These are phyloP conservation scores for Papilio aristodemus DNA, from an alignment of 1,140 invertebrate genomes.

Conservation along the genomic window DNA sequence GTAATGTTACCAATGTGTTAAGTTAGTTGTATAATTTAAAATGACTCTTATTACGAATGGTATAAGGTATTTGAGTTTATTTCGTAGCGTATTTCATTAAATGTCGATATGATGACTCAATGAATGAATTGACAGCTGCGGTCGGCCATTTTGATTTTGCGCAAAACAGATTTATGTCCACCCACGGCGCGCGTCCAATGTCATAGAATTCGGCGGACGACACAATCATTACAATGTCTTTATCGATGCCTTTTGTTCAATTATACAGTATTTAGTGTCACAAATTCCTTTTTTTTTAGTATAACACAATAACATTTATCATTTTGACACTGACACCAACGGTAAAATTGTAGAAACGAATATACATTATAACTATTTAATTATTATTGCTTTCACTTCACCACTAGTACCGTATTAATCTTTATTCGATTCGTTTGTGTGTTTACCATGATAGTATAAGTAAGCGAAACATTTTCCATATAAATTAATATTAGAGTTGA, in stretches of 20 bases:
- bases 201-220: slow-evolving; percentile 1
- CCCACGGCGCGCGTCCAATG: slow-evolving; percentile 42
- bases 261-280: slow-evolving; percentile 11
- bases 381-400: not conserved
- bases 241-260: slow-evolving; percentile 39
- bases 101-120: slow-evolving; percentile 60
- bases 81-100: not conserved
- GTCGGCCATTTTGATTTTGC: slow-evolving; percentile 61
- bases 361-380: not conserved
- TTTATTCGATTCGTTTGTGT: not conserved
- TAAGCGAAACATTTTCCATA: slow-evolving; percentile 4
- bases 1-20: slow-evolving; percentile 19
- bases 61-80: slow-evolving; percentile 33
- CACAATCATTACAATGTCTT: slow-evolving; percentile 44
- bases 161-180: slow-evolving; percentile 56
- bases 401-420: not conserved
- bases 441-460: not conserved
- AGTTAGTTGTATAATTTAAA: slow-evolving; percentile 30
- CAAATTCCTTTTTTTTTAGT: not conserved
- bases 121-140: slow-evolving; percentile 67
- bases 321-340: not conserved
- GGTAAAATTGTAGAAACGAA: too few species aligned
- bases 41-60: slow-evolving; percentile 20
- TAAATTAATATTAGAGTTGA: slow-evolving; percentile 23
- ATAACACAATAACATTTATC: not conserved